A percentile compares a stretch with the other conserved stretches of the same genome.
Evolutionary conservation across 1,140 invertebrate species (phyloP).

Genomic region (Augochlora pura): DNA sequence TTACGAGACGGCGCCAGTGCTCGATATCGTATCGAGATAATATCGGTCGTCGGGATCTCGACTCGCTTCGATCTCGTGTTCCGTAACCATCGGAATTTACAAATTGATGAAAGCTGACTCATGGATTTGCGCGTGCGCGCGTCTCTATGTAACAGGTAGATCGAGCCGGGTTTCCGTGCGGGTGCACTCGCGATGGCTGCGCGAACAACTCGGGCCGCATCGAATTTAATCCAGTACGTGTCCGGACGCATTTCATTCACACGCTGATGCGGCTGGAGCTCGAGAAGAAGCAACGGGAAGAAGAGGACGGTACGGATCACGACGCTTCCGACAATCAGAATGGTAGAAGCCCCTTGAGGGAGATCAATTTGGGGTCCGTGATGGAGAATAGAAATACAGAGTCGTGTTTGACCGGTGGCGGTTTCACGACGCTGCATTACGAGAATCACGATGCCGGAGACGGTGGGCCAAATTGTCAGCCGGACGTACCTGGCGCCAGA

Average conservation of each 20-base stretch:
- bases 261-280: conserved; percentile 96
- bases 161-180: conserved; percentile 96
- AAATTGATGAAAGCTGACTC: too few species aligned
- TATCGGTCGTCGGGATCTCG: too few species aligned
- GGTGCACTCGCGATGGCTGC: conserved; percentile 96
- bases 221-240: conserved; percentile 97
- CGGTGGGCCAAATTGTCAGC: conserved; percentile 63
- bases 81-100: too few species aligned
- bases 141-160: conserved; percentile 92
- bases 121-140: too few species aligned
- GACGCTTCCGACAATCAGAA: conserved; percentile 61
- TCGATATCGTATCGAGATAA: too few species aligned
- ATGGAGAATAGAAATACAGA: conserved; percentile 80
- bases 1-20: too few species aligned
- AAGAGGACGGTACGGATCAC: conserved; percentile 64
- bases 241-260: conserved; percentile 98
- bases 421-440: conserved; percentile 85
- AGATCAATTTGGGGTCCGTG: conserved; percentile 80
- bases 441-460: conserved; percentile 65
- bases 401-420: conserved; percentile 81
- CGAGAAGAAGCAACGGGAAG: conserved; percentile 87
- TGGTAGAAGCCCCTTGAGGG: conserved; percentile 76
- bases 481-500: conserved; percentile 79
- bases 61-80: too few species aligned
- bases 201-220: conserved; percentile 95